Base-by-base conservation (phyloP, 2,888 invertebrate species). In the Sympetrum striolatum region DNA sequence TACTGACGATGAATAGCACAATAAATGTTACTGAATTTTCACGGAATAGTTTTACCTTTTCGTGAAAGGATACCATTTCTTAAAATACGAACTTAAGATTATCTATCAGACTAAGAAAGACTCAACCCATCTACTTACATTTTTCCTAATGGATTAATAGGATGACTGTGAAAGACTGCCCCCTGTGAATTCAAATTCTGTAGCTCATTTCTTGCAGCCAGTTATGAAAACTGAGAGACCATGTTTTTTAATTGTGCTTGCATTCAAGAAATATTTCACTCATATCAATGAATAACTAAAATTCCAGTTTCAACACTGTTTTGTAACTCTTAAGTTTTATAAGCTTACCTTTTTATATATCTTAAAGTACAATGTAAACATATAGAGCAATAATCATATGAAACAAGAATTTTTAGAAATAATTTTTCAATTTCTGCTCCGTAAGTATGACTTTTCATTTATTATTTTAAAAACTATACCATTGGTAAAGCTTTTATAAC, bases 61-160 rank as follows among this genome's bases (percentile, higher is more conserved):
- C 18, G 8, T 53, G 53, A 53, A 53, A 53, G 18, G 8, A 53
- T 53, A 53, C 53, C 53, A 53, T 53, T 53, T 53, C 53, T 53
- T 53, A 53, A 53, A 18, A 18, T 53, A 53, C 18, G 18, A 53
- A 53, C 53, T 53, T 18, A 1, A 3, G 18, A 53, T 53, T 18
- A 53, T 53, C 1, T 18, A 35, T 53, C 18, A 31, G 53, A 82
- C 4, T 15, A 31, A 82, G 44, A 44, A 25, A 82, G 53, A 82
- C 81, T 82, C 81, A 82, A 53, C 81, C 81, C 53, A 53, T 82
- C 48, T 82, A 82, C 81, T 82, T 82, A 82, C 81, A 82, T 82
- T 82, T n/a, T 4, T 53, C 53, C 53, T 53, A 53, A 53, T 53
- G 53, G 53, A 53, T 53, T 18, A 18, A 53, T 53, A 15, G 18